Conservation (phyloP, 2,113 vertebrate species). For the Chlorodrepanis virens region DNA sequence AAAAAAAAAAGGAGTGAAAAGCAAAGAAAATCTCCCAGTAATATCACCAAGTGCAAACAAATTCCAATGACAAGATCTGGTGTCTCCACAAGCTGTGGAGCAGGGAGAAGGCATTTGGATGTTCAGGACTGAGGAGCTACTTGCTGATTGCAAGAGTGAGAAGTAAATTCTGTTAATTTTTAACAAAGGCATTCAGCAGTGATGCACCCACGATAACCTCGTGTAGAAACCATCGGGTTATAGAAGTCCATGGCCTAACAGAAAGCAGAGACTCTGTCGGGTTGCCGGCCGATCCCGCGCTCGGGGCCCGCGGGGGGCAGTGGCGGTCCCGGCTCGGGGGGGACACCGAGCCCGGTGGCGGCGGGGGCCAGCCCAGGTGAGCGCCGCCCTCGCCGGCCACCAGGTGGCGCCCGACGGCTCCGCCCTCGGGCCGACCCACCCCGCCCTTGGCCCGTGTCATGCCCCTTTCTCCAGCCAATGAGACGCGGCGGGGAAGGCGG, state of each 20-base stretch:
- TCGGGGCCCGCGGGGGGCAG: fast-evolving
- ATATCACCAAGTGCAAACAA: neutral
- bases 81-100: neutral
- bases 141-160: too few species aligned
- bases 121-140: neutral
- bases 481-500: neutral
- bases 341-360: neutral
- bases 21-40: neutral
- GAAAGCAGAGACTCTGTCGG: fast-evolving
- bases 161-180: neutral
- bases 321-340: fast-evolving
- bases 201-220: fast-evolving
- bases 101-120: neutral
- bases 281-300: fast-evolving
- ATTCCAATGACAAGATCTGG: neutral
- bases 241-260: fast-evolving
- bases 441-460: neutral
- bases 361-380: neutral
- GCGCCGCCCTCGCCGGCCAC: neutral
- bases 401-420: neutral
- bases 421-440: neutral
- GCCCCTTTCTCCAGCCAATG: neutral
- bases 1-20: neutral
- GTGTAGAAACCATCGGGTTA: fast-evolving
- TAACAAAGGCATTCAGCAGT: neutral